These are phyloP conservation scores for Mimas tiliae DNA, from an alignment of 2,888 invertebrate genomes.

Conservation along the genomic window DNA sequence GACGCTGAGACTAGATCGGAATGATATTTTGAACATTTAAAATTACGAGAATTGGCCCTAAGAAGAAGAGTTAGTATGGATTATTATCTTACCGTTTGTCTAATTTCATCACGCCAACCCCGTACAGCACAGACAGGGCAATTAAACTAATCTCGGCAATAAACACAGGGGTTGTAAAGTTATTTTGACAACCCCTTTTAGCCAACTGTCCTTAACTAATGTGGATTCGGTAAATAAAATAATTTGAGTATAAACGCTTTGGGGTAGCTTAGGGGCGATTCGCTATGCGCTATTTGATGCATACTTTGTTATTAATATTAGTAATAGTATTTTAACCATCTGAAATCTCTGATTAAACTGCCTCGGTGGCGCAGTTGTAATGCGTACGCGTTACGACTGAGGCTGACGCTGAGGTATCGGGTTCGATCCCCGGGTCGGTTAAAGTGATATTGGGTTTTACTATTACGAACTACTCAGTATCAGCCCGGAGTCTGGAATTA, in stretches of 20 bases:
- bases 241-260: conserved; percentile 21
- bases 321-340: background rate
- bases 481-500: too few species aligned
- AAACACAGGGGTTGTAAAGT: conserved; percentile 20
- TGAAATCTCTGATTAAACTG: too few species aligned
- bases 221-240: conserved; percentile 22
- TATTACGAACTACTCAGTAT: too few species aligned
- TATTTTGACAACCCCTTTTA: conserved; percentile 43
- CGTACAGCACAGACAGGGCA: conserved; percentile 23
- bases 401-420: too few species aligned
- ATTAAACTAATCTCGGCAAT: conserved; percentile 26
- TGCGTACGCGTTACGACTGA: too few species aligned
- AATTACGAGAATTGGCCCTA: too few species aligned
- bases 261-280: conserved; percentile 8
- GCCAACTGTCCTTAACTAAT: conserved; percentile 32
- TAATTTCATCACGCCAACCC: conserved; percentile 24
- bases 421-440: too few species aligned
- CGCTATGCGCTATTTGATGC: background rate
- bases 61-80: too few species aligned
- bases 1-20: too few species aligned
- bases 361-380: too few species aligned
- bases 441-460: too few species aligned
- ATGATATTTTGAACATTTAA: too few species aligned
- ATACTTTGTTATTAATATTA: conserved; percentile 2
- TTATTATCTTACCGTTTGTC: background rate